Percentiles rank a stretch among this genome's conserved stretches.
These are phyloP conservation scores for Anagrus nilaparvatae DNA, from an alignment of 1,140 invertebrate species.

Conservation along the genomic window DNA sequence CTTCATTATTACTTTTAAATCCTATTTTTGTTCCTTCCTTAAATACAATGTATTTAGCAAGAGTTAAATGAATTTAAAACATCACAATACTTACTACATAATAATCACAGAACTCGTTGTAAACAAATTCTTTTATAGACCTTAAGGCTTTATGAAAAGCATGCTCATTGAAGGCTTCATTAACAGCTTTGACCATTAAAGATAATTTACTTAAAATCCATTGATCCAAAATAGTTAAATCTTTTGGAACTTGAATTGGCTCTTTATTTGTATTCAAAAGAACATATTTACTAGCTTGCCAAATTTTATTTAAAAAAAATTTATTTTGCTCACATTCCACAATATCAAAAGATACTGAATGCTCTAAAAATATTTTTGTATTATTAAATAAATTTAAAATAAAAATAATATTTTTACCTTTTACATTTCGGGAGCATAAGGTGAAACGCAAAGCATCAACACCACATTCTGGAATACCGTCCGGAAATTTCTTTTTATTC, in stretches of 20 bases:
- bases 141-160: constrained; percentile 71
- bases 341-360: constrained; percentile 78
- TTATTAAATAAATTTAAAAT: not conserved
- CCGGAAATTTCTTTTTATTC: constrained; percentile 74
- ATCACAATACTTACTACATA: constrained; percentile 66
- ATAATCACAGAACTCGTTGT: constrained; percentile 89
- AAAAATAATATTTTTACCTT: constrained; percentile 48
- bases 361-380: constrained; percentile 46
- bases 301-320: constrained; percentile 95
- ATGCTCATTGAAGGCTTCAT: constrained; percentile 55
- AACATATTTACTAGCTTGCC: constrained; percentile 83
- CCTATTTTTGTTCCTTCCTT: constrained; percentile 59
- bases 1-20: constrained; percentile 40
- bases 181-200: constrained; percentile 55
- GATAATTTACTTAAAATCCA: constrained; percentile 87
- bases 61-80: constrained; percentile 10
- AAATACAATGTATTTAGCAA: constrained; percentile 10
- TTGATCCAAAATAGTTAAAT: constrained; percentile 51
- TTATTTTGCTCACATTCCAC: constrained; percentile 76
- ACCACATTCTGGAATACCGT: constrained; percentile 91
- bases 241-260: constrained; percentile 19
- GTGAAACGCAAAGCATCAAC: constrained; percentile 91
- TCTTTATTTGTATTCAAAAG: constrained; percentile 24
- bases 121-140: constrained; percentile 77
- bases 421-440: constrained; percentile 79